Percentiles rank a stretch among this genome's conserved stretches.
These are phyloP conservation scores for Butorides virescens DNA, from an alignment of 2,113 vertebrate genomes.

Conservation along the genomic window DNA sequence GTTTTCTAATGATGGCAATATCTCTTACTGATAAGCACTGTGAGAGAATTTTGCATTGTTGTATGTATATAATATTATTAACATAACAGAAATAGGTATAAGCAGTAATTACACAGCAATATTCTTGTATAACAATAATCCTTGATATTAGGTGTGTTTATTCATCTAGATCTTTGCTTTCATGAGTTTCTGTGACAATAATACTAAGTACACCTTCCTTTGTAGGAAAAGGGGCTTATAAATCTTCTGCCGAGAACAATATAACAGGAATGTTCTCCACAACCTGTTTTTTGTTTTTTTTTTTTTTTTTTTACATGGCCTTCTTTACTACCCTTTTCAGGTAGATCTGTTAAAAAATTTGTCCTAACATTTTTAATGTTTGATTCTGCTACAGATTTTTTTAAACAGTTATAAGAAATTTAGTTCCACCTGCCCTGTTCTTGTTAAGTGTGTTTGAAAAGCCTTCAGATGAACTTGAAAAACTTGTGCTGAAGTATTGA, in stretches of 20 bases:
- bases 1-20: background rate
- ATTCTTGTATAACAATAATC: background rate
- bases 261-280: background rate
- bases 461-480: background rate
- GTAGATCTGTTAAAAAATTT: background rate
- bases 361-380: background rate
- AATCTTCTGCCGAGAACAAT: background rate
- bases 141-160: background rate
- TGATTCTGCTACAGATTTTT: background rate
- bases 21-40: background rate
- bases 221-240: background rate
- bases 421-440: background rate
- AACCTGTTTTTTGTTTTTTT: background rate
- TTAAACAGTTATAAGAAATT: background rate
- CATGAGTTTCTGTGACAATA: background rate
- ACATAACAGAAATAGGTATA: background rate
- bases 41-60: background rate
- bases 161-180: background rate
- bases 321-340: background rate
- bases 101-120: background rate
- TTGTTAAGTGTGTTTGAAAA: background rate
- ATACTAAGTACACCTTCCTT: background rate
- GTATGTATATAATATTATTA: background rate
- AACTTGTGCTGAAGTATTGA: background rate
- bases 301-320: background rate